These are phyloP conservation scores for Lepeophtheirus nordmannii DNA, from an alignment of 2,888 invertebrate species.

Conservation along the genomic window DNA sequence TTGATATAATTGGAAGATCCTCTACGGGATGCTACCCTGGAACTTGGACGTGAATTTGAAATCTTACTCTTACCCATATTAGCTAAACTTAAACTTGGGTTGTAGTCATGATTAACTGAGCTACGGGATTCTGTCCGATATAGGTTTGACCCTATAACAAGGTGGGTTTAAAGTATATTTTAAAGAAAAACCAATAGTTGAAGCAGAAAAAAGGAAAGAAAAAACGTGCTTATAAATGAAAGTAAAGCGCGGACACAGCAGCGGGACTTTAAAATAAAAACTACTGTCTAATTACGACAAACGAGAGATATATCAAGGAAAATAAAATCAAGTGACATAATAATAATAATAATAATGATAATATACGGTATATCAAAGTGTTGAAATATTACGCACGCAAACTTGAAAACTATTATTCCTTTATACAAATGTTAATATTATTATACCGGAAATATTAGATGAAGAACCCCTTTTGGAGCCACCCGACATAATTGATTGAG, in stretches of 20 bases:
- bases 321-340: neutral
- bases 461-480: conserved; percentile 58
- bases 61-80: conserved; percentile 16
- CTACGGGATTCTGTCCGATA: conserved; percentile 20
- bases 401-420: no score
- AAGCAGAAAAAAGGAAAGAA: neutral
- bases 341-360: neutral
- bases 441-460: conserved; percentile 31
- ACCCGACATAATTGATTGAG: conserved; percentile 32
- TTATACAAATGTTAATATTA: neutral
- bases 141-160: neutral
- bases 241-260: neutral
- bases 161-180: neutral
- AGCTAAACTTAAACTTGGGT: conserved; percentile 11
- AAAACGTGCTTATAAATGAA: neutral
- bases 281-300: neutral
- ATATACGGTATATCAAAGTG: neutral
- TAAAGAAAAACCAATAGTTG: neutral
- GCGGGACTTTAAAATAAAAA: neutral
- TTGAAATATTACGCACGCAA: neutral
- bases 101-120: conserved; percentile 14
- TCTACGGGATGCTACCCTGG: conserved; percentile 2
- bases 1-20: conserved; percentile 5
- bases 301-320: neutral
- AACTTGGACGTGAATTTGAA: neutral